These are phyloP conservation scores for Lutra lutra DNA, from an alignment of 2,797 vertebrate genomes.

Conservation along the genomic window DNA sequence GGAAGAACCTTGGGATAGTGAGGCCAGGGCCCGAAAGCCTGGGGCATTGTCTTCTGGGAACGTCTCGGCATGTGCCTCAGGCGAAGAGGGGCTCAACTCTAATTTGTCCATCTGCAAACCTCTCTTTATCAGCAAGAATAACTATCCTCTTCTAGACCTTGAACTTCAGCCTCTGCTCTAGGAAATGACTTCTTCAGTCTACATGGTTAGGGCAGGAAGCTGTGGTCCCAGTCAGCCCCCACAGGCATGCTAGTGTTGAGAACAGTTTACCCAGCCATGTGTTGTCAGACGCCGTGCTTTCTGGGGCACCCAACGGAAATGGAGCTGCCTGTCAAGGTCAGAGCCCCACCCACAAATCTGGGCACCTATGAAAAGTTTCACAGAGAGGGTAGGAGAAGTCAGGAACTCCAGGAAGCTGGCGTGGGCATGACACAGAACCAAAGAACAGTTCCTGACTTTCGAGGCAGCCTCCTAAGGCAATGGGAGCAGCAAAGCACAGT, in stretches of 20 bases:
- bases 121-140: not conserved
- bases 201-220: not conserved
- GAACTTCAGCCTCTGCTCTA: not conserved
- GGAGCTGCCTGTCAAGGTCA: not conserved
- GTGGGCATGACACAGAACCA: not conserved
- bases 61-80: not conserved
- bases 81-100: not conserved
- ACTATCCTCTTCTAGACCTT: not conserved
- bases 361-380: not conserved
- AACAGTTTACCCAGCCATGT: accelerated
- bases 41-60: not conserved
- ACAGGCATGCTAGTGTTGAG: not conserved
- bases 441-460: not conserved
- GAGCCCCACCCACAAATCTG: not conserved
- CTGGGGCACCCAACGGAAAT: not conserved
- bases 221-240: not conserved
- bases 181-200: not conserved
- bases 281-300: not conserved
- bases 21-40: not conserved
- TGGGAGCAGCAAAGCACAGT: not conserved
- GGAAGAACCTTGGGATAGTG: accelerated
- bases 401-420: not conserved
- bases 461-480: no score
- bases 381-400: not conserved
- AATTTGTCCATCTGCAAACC: not conserved